These are phyloP conservation scores for Aplocera efformata DNA, from an alignment of 2,888 invertebrate species.

Conservation along the genomic window DNA sequence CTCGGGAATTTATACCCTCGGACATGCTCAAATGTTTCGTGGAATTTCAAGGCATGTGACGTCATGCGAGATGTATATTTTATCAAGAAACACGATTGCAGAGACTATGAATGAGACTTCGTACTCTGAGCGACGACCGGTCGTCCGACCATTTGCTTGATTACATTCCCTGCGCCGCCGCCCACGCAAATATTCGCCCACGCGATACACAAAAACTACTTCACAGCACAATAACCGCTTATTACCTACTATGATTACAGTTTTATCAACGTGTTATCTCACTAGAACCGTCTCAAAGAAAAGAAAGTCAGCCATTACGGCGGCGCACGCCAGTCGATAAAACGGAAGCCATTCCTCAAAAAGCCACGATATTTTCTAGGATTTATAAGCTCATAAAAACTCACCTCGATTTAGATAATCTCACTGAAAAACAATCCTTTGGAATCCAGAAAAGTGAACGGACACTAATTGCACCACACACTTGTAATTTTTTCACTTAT, in stretches of 20 bases:
- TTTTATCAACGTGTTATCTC: slow-evolving; percentile 32
- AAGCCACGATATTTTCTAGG: slow-evolving; percentile 55
- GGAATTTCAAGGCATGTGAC: slow-evolving; percentile 8
- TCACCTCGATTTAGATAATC: slow-evolving; percentile 59
- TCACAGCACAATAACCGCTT: slow-evolving; percentile 31
- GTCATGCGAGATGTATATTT: slow-evolving; percentile 12
- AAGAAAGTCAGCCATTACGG: slow-evolving; percentile 78
- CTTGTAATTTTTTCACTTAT: slow-evolving; percentile 61
- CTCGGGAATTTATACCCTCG: too few species aligned
- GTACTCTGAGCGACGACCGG: slow-evolving; percentile 27
- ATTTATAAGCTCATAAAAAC: slow-evolving; percentile 33
- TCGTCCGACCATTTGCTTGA: slow-evolving; percentile 38
- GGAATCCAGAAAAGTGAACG: slow-evolving; percentile 63
- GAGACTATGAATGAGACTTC: slow-evolving; percentile 14
- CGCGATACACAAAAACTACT: slow-evolving; percentile 44
- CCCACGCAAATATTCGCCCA: slow-evolving; percentile 56
- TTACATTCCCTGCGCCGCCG: slow-evolving; percentile 48
- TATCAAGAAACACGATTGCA: slow-evolving; percentile 8
- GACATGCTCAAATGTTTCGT: too few species aligned
- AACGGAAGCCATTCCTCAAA: slow-evolving; percentile 74
- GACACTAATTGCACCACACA: slow-evolving; percentile 74
- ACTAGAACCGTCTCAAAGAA: slow-evolving; percentile 47
- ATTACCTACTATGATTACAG: slow-evolving; percentile 29
- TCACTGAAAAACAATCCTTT: slow-evolving; percentile 65
- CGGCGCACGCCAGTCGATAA: slow-evolving; percentile 73